Conservation (phyloP, 2,113 vertebrate species). For the Oryzias javanicus region DNA sequence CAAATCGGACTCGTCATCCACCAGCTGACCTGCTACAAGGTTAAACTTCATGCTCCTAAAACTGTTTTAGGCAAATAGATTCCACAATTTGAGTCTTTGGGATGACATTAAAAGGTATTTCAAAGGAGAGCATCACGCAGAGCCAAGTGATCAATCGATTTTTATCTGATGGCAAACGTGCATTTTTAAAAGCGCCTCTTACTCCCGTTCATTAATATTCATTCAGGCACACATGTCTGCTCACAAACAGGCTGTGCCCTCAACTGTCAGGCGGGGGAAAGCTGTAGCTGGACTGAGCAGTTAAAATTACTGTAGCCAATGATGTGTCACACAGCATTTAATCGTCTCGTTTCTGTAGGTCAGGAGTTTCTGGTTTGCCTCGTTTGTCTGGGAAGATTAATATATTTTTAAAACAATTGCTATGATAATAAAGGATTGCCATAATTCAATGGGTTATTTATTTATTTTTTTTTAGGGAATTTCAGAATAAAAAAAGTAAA, state of each 20-base stretch:
- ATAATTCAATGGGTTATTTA: too few relatives aligned
- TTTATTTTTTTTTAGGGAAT: too few relatives aligned
- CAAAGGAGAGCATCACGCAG: neutral
- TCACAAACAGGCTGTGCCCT: conserved; percentile 5
- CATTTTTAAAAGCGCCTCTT: conserved; percentile 9
- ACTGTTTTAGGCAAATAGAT: neutral
- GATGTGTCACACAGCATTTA: neutral
- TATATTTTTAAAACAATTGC: neutral
- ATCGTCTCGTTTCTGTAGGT: conserved; percentile 1
- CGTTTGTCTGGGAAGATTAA: neutral
- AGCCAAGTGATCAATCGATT: neutral
- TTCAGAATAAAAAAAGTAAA: too few relatives aligned
- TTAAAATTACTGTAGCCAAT: conserved; percentile 4
- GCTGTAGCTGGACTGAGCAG: conserved; percentile 7
- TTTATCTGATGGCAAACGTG: conserved; percentile 18
- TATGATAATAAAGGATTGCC: too few relatives aligned
- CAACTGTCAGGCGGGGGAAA: conserved; percentile 3
- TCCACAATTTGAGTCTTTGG: neutral
- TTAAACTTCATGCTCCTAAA: neutral
- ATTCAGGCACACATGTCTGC: conserved; percentile 6
- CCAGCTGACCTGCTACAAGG: neutral
- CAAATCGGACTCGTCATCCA: neutral
- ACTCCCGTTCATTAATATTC: conserved; percentile 11
- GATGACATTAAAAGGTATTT: conserved; percentile 1
- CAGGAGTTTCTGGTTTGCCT: neutral